Conservation (phyloP, 2,113 vertebrate genomes). For the Tonatia bakeri region DNA sequence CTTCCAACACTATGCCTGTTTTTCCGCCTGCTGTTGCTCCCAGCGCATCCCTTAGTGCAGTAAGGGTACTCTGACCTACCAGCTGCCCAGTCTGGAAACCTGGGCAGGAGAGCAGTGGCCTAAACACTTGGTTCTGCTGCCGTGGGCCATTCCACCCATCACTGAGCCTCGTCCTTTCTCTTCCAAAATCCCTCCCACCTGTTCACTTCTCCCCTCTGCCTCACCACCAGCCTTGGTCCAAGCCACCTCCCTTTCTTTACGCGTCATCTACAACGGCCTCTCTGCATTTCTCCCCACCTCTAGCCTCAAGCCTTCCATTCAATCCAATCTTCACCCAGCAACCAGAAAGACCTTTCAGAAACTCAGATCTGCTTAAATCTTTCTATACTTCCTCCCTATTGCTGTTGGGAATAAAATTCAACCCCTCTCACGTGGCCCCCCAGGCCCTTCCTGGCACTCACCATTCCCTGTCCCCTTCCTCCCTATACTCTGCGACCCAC, state of each 20-base stretch:
- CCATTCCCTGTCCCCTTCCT: neutral
- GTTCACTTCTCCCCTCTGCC: neutral
- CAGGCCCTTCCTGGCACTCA: neutral
- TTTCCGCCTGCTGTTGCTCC: too few species aligned
- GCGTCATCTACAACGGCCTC: neutral
- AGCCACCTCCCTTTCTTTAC: too few species aligned
- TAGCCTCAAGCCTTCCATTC: neutral
- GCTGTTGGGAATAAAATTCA: neutral
- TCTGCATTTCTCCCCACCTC: neutral
- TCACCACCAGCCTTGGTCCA: rapidly evolving
- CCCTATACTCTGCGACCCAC: too few species aligned
- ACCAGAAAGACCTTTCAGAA: neutral
- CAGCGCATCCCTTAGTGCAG: neutral
- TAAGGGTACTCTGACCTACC: rapidly evolving
- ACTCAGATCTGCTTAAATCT: neutral
- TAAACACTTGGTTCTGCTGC: neutral
- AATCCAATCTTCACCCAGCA: neutral
- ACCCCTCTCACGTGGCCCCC: neutral
- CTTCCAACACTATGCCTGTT: neutral
- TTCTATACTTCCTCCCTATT: neutral
- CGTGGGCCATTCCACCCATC: rapidly evolving
- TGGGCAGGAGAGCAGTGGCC: neutral
- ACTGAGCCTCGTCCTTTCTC: rapidly evolving
- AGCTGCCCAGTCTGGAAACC: neutral
- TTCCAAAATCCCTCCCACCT: neutral